Evolutionary conservation across 2,888 invertebrate genomes (phyloP), one percentile per base, ranked within the genome.

Genomic region (Drosophila anomelani): DNA sequence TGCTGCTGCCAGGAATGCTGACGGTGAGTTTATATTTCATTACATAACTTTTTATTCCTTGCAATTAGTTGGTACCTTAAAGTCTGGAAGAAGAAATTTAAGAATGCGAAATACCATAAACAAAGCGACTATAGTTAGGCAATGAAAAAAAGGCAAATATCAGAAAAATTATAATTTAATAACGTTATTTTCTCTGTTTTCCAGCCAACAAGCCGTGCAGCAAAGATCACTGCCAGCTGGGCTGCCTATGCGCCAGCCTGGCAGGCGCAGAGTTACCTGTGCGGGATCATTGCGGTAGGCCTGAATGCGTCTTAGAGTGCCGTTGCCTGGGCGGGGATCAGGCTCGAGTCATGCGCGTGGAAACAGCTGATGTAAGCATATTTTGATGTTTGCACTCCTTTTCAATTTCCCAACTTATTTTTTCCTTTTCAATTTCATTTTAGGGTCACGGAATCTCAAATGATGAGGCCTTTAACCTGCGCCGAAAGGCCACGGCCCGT

Each of bases 241-340:
- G 96, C 6, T 96, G 96, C 88, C 89, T 96, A 43, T 96, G 96
- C 85, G 92, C 93, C 56, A 95, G 95, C 79, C 88, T 95, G 38
- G 88, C 92, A 38, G 93, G 93, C 69, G 54, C 69, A 2, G 90
- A 91, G 17, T 89, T 92, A 63, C 92, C 93, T 29, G 76, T 93
- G 39, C 93, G 93, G 75, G 92, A 93, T 63, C 96, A 96, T 87
- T 96, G 96, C 85, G 94, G 95, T 13, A 93, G 93, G 53, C 83
- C 93, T 0, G 93, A 94, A 56, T 93, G 92, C 38, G 88, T 93
- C 46, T 69, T 93, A 15, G 90, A 92, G n/a, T 94, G 94, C 77
- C 86, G 77, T 6, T 94, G 94, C 79, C 85, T 88, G 51, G 78
- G 85, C 8, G 70, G 81, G 4, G 88, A 83, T 39, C 64, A 87